Evolutionary conservation across 1,140 invertebrate genomes (phyloP).

Genomic region (Philaenus spumarius): DNA sequence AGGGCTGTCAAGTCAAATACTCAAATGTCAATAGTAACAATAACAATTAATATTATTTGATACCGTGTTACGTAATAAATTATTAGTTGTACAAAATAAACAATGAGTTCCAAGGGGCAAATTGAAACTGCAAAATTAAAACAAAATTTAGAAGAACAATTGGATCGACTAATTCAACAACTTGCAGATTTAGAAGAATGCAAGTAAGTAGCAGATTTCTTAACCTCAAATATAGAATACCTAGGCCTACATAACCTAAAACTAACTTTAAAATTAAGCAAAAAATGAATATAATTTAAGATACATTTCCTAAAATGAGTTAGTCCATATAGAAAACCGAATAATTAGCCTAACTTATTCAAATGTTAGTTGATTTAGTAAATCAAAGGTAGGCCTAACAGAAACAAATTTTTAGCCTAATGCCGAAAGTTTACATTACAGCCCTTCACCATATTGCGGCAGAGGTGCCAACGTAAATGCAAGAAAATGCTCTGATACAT

Average conservation of each 20-base stretch:
- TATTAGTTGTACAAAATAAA: too few species aligned
- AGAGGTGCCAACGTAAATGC: too few species aligned
- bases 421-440: too few species aligned
- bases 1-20: too few species aligned
- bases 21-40: too few species aligned
- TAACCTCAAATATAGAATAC: conserved; percentile 5
- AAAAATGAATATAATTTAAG: background rate
- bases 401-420: too few species aligned
- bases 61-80: too few species aligned
- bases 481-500: too few species aligned
- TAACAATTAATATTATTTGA: too few species aligned
- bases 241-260: background rate
- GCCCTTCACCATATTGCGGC: too few species aligned
- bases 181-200: conserved; percentile 64
- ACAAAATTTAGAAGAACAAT: conserved; percentile 63
- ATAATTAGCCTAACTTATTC: background rate
- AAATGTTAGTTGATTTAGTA: too few species aligned
- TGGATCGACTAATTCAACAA: conserved; percentile 64
- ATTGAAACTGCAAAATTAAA: conserved; percentile 55
- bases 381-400: too few species aligned
- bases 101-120: conserved; percentile 29
- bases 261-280: background rate
- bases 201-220: conserved; percentile 45
- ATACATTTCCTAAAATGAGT: background rate
- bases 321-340: background rate